Evolutionary conservation across 2,888 invertebrate genomes (phyloP), one percentile per base, ranked within the genome.

Genomic region (Pemphredon lugubris): DNA sequence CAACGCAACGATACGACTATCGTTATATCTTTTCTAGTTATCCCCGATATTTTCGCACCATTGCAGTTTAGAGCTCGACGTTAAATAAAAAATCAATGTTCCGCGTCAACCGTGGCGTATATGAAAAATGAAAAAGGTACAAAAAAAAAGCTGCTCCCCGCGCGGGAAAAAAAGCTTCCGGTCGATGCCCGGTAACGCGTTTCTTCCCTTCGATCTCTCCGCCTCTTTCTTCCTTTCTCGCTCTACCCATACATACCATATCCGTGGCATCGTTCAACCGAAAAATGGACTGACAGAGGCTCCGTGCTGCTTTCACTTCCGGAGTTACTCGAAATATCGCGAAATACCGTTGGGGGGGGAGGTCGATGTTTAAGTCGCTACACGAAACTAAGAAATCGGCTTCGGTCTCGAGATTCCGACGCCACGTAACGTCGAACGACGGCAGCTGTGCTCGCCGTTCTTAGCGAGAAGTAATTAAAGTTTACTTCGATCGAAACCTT

Each of bases 391-490:
- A n/a, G n/a, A 30, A 6, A 9, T 53, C 16, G 47, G 32, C 48
- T 42, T 23, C n/a, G n/a, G 39, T 45, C 47, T 20, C 18, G 6
- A 20, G 9, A 30, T 2, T 0, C 20, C 11, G 34, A 5, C 34
- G 11, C 2, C 16, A 21, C n/a, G 23, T 6, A 23, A n/a, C 6
- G 16, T 5, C 2, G 30, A 30, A 21, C 30, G 7, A 1, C n/a
- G 23, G 26, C 47, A 34, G 67, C 18, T 30, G 45, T 14, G 68
- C 16, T 1, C 13, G 32, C 13, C 11, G 5, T 16, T 9, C n/a
- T 7, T 9, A n/a, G n/a, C 32, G 13, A 11, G 26, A 26, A 60
- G 69, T 69, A 69, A 69, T 71, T 61, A 54, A 63, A 69, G 69
- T 71, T 69, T 61, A 69, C 53, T 61, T 34, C 16, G 40, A 61